Conservation (phyloP, 2,888 invertebrate species). For the Gisinianus flammeolus region DNA sequence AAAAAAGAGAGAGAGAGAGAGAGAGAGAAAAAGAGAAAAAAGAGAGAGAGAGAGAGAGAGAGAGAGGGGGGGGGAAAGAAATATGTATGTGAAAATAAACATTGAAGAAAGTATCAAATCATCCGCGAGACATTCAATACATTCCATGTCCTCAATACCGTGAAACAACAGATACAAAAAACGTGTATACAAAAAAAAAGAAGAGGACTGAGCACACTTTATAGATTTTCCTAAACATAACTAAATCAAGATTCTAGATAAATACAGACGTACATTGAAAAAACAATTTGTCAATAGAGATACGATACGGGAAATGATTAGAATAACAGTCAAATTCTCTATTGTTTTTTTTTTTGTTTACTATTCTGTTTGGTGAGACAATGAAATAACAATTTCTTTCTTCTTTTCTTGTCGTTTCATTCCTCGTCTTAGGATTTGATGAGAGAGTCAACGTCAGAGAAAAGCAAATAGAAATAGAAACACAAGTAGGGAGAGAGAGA, state of each 20-base stretch:
- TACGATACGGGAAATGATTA: constrained; percentile 3
- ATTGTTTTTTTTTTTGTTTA: too few relatives aligned
- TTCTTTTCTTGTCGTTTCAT: not conserved
- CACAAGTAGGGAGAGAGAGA: not conserved
- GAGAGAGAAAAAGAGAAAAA: constrained; percentile 2
- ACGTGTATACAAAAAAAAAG: too few relatives aligned
- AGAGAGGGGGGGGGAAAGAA: not conserved
- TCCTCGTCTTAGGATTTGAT: not conserved
- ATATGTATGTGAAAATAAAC: too few relatives aligned
- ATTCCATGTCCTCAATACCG: too few relatives aligned
- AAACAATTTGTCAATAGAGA: too few relatives aligned
- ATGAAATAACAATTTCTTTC: not conserved
- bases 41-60: not conserved
- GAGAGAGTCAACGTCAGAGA: not conserved
- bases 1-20: not conserved
- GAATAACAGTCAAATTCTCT: not conserved
- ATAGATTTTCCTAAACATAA: too few relatives aligned
- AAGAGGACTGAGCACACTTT: too few relatives aligned
- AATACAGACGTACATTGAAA: too few relatives aligned
- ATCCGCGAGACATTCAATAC: too few relatives aligned
- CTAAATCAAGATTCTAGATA: too few relatives aligned
- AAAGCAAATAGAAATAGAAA: not conserved
- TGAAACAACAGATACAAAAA: too few relatives aligned
- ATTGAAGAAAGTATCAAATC: too few relatives aligned
- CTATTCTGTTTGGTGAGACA: not conserved